Evolutionary conservation across 2,888 invertebrate genomes (phyloP).

Genomic region (Xestia rhomboidea): DNA sequence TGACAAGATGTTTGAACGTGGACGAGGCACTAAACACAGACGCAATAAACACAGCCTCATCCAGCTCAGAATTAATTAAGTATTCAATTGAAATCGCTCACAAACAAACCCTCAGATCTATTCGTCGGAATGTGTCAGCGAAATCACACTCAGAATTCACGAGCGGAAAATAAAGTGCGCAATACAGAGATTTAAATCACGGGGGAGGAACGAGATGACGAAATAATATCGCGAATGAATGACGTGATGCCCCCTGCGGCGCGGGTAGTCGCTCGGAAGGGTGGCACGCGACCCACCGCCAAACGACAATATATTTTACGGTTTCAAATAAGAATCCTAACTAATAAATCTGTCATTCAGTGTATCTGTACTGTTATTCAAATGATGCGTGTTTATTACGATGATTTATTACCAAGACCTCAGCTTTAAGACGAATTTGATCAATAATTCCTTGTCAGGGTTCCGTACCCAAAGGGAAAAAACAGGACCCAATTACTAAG

Average conservation of each 20-base stretch:
- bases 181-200: constrained; percentile 79
- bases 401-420: constrained; percentile 45
- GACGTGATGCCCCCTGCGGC: constrained; percentile 76
- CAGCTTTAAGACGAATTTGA: constrained; percentile 28
- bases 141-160: constrained; percentile 53
- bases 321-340: constrained; percentile 63
- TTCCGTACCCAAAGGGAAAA: no score
- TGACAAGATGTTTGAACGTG: not conserved
- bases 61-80: constrained; percentile 11
- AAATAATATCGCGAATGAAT: constrained; percentile 81
- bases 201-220: constrained; percentile 77
- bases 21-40: not conserved
- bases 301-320: constrained; percentile 67
- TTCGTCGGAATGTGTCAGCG: constrained; percentile 57
- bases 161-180: constrained; percentile 81
- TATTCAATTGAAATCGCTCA: constrained; percentile 30
- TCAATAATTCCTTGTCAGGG: constrained; percentile 8
- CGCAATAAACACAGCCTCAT: not conserved
- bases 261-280: constrained; percentile 79
- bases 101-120: constrained; percentile 39
- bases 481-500: no score
- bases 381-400: constrained; percentile 46
- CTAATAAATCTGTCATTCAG: constrained; percentile 65
- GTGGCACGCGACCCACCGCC: constrained; percentile 70
- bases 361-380: constrained; percentile 40